Conservation (phyloP, 2,113 vertebrate species). For the Thomomys bottae region DNA sequence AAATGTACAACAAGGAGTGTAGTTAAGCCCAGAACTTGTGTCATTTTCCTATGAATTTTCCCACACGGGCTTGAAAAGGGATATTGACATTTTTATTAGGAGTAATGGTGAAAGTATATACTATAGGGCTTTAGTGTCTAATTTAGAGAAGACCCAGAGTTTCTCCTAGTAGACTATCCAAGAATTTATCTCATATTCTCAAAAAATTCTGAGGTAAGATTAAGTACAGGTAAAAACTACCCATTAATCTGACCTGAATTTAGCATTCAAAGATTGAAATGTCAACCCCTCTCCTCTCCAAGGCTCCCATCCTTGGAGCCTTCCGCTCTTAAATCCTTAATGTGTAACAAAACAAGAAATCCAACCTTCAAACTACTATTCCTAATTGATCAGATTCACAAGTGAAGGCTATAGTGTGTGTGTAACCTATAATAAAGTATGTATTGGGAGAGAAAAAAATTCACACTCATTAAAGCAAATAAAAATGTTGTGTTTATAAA, state of each 20-base stretch:
- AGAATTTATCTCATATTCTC: not conserved
- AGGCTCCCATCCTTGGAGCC: not conserved
- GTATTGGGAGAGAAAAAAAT: not conserved
- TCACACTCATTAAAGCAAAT: constrained; percentile 17
- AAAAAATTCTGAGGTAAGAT: not conserved
- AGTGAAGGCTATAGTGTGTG: not conserved
- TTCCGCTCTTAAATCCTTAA: not conserved
- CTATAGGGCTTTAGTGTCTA: not conserved
- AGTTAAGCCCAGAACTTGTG: not conserved
- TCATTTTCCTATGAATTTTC: not conserved
- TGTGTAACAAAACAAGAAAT: not conserved
- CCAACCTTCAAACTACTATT: not conserved
- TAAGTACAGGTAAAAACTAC: not conserved
- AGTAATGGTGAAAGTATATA: not conserved
- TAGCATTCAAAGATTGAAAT: not conserved
- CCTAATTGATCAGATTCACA: not conserved
- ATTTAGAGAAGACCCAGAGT: not conserved
- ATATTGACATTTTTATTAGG: too few species aligned
- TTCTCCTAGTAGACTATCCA: not conserved
- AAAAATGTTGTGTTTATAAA: constrained; percentile 14
- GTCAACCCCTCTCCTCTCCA: not conserved
- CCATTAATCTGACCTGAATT: not conserved
- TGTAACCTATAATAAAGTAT: not conserved
- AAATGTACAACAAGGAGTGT: not conserved
- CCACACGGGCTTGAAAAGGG: not conserved